These are phyloP conservation scores for Microcebus ravelobensis DNA, from an alignment of 2,113 vertebrate species.

Conservation along the genomic window DNA sequence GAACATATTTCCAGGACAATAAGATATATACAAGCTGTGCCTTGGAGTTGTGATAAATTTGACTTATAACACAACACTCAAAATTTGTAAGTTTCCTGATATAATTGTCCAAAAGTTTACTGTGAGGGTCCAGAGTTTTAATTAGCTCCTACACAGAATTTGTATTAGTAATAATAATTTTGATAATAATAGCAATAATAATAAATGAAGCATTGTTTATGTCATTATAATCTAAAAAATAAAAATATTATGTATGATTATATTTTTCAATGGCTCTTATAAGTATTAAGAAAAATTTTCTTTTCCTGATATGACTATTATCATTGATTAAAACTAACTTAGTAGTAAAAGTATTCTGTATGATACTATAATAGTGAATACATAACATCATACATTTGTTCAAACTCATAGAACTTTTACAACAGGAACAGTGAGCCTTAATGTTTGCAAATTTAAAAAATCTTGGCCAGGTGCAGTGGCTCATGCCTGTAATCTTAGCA, in stretches of 20 bases:
- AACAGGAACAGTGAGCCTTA: background rate
- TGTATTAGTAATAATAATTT: background rate
- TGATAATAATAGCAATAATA: background rate
- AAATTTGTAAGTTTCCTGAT: background rate
- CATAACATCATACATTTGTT: background rate
- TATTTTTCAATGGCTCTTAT: background rate
- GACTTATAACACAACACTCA: background rate
- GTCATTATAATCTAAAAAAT: background rate
- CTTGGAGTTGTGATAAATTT: background rate
- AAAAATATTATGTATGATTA: background rate
- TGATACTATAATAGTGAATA: background rate
- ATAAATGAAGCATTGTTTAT: background rate
- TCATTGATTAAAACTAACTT: background rate
- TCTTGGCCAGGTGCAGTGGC: background rate
- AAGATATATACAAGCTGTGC: background rate
- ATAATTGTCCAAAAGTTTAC: background rate
- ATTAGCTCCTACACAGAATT: background rate
- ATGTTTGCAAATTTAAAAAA: background rate
- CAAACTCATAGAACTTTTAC: background rate
- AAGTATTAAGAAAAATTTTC: background rate
- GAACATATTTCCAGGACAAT: background rate
- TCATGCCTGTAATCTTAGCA: too few species aligned
- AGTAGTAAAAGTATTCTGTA: background rate
- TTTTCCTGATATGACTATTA: background rate
- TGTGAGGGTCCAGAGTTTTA: background rate